Conservation (phyloP, 2,888 invertebrate genomes). For the Magallana nippona region DNA sequence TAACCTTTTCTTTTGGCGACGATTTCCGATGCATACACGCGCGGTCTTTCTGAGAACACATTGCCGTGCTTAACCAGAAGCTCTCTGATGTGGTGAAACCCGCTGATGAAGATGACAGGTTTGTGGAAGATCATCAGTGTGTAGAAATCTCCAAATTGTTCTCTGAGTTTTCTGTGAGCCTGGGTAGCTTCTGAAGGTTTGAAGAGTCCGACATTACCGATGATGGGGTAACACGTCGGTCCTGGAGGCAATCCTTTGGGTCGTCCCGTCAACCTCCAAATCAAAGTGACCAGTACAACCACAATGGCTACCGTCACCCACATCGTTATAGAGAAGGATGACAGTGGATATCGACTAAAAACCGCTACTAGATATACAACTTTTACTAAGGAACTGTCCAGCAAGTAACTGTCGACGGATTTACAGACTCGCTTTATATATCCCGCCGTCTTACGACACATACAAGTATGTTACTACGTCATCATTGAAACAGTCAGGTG, state of each 20-base stretch:
- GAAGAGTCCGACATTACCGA: constrained; percentile 25
- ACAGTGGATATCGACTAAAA: too few relatives aligned
- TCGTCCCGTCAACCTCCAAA: constrained; percentile 34
- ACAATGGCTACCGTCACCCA: background rate
- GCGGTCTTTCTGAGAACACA: constrained; percentile 25
- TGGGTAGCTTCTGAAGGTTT: background rate
- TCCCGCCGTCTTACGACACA: too few relatives aligned
- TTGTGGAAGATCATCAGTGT: constrained; percentile 26
- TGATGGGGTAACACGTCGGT: constrained; percentile 20
- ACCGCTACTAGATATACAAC: too few relatives aligned
- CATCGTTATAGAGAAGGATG: background rate
- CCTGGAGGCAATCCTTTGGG: constrained; percentile 19
- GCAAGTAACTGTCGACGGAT: too few relatives aligned
- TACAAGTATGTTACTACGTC: too few relatives aligned
- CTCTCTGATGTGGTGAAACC: constrained; percentile 2
- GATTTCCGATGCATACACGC: background rate
- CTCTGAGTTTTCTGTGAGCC: background rate
- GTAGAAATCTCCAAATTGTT: constrained; percentile 17
- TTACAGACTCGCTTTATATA: too few relatives aligned
- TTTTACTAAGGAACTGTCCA: too few relatives aligned
- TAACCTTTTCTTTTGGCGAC: background rate
- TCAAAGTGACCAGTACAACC: background rate
- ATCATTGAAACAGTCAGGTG: too few relatives aligned
- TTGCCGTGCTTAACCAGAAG: constrained; percentile 21
- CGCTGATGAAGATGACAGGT: constrained; percentile 12